Evolutionary conservation across 2,888 invertebrate genomes (phyloP).

Genomic region (Pristionchus mayeri): DNA sequence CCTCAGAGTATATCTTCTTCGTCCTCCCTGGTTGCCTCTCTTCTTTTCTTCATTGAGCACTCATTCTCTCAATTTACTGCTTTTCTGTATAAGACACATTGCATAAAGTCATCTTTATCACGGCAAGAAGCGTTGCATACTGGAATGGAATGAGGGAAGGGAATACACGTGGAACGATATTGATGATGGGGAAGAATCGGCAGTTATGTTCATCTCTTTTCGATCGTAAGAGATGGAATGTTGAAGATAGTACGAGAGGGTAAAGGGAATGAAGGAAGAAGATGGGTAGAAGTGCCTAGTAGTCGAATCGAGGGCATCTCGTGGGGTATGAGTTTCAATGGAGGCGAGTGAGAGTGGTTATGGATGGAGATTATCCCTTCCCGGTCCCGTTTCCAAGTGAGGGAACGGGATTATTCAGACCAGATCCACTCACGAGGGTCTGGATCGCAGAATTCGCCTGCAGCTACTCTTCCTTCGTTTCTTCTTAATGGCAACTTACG

Average conservation of each 20-base stretch:
- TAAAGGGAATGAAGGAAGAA: no score
- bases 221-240: no score
- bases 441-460: constrained; percentile 45
- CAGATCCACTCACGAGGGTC: constrained; percentile 33
- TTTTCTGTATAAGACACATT: neutral
- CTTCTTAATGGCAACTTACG: constrained; percentile 9
- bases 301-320: no score
- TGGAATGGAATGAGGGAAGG: neutral
- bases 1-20: neutral
- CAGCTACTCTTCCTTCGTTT: neutral
- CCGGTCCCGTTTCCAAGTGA: neutral
- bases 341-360: no score
- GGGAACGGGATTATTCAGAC: neutral
- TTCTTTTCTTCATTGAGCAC: neutral
- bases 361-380: neutral
- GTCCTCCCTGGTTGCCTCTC: neutral
- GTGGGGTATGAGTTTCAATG: no score
- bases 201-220: no score
- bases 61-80: neutral
- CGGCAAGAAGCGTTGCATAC: constrained; percentile 16
- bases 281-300: no score
- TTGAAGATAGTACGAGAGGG: no score
- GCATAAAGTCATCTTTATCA: neutral
- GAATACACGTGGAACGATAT: neutral
- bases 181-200: neutral